Evolutionary conservation across 2,113 vertebrate species (phyloP).

Genomic region (Paedocypris sp.): DNA sequence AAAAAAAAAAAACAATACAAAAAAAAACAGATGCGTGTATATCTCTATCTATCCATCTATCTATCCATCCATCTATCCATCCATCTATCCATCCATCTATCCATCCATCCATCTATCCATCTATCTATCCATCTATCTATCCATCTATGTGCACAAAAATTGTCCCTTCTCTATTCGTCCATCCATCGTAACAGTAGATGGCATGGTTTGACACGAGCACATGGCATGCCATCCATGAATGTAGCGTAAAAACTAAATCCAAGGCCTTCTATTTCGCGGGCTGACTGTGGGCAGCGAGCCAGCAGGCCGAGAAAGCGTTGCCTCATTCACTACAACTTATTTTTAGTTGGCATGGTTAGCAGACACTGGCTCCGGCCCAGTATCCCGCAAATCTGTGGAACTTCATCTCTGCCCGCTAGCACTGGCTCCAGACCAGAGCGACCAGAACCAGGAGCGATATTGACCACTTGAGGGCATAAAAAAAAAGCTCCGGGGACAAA

Average conservation of each 20-base stretch:
- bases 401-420: constrained; percentile 18
- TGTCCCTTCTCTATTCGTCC: too few relatives aligned
- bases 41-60: too few relatives aligned
- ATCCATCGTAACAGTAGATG: not conserved
- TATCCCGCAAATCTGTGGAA: constrained; percentile 67
- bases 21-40: too few relatives aligned
- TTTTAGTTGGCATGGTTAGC: constrained; percentile 59
- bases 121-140: too few relatives aligned
- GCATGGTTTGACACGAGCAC: constrained; percentile 1
- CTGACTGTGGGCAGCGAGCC: constrained; percentile 41
- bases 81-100: too few relatives aligned
- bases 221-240: constrained; percentile 21
- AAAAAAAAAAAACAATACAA: too few relatives aligned
- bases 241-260: constrained; percentile 21
- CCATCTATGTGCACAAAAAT: too few relatives aligned
- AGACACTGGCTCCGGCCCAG: constrained; percentile 56
- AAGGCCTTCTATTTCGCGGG: constrained; percentile 29
- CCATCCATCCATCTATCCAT: too few relatives aligned
- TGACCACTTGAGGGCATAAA: not conserved
- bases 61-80: too few relatives aligned
- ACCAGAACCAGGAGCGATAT: constrained; percentile 6
- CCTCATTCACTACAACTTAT: constrained; percentile 59
- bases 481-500: not conserved
- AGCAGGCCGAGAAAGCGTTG: constrained; percentile 36
- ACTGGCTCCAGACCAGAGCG: constrained; percentile 19